Conservation (phyloP, 1,140 invertebrate genomes). For the Drosophila ogumai region DNA sequence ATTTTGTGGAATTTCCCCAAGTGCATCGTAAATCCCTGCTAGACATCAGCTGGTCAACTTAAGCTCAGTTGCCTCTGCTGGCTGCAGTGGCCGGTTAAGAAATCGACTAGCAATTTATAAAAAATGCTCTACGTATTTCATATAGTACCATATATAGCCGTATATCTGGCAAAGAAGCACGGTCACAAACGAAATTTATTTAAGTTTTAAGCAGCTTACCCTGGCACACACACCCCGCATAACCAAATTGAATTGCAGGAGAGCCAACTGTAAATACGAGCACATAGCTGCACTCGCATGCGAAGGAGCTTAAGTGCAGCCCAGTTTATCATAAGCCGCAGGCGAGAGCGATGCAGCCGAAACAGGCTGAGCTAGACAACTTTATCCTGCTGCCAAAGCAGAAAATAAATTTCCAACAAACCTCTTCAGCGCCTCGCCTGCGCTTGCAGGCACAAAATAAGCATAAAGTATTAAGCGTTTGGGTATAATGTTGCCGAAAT, state of each 20-base stretch:
- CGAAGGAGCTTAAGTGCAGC: conserved; percentile 61
- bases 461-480: conserved; percentile 76
- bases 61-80: background rate
- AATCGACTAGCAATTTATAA: conserved; percentile 53
- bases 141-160: background rate
- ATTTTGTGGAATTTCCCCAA: background rate
- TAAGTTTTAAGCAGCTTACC: conserved; percentile 75
- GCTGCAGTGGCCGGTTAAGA: conserved; percentile 29
- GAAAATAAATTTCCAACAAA: conserved; percentile 63
- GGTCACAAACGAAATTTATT: conserved; percentile 64
- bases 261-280: conserved; percentile 51
- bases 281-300: conserved; percentile 44
- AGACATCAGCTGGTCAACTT: conserved; percentile 40
- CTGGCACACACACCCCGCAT: conserved; percentile 6
- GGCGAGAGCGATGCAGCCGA: conserved; percentile 36
- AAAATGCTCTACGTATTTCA: conserved; percentile 7
- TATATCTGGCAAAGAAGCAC: conserved; percentile 24
- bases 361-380: conserved; percentile 57
- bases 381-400: conserved; percentile 67
- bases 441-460: conserved; percentile 61
- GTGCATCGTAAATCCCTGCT: conserved; percentile 4
- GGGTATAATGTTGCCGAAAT: conserved; percentile 76
- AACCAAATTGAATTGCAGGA: conserved; percentile 72
- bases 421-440: conserved; percentile 6
- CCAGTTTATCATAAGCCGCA: conserved; percentile 71